Percentiles rank a stretch among this genome's conserved stretches.
Evolutionary conservation across 2,888 invertebrate species (phyloP).

Genomic region (Nemurella pictetii): DNA sequence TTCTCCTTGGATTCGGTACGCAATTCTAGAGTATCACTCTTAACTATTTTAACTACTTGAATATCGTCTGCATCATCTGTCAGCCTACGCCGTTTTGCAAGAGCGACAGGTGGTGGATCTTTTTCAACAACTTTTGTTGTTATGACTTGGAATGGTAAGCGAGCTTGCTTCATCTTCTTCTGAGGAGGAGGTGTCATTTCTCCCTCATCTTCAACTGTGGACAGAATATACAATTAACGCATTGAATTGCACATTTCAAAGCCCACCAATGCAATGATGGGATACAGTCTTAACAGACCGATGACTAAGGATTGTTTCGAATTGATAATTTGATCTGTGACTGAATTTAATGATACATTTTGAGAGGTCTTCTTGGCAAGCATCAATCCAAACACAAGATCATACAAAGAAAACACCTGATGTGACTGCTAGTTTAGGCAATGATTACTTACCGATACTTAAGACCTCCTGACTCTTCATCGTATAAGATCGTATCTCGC

Average conservation of each 20-base stretch:
- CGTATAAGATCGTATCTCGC: not conserved
- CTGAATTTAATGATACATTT: too few relatives aligned
- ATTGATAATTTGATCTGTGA: too few relatives aligned
- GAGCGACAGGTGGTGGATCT: slow-evolving; percentile 44
- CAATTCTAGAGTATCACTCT: slow-evolving; percentile 13
- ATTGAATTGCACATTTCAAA: too few relatives aligned
- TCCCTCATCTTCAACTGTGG: not conserved
- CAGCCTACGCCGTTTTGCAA: slow-evolving; percentile 54
- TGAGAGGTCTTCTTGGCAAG: too few relatives aligned
- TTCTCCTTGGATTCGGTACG: slow-evolving; percentile 52
- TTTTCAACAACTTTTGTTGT: slow-evolving; percentile 51
- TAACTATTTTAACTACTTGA: slow-evolving; percentile 52
- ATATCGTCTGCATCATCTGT: slow-evolving; percentile 52
- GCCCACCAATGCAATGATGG: too few relatives aligned
- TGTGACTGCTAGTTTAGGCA: not conserved
- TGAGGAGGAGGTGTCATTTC: slow-evolving; percentile 22
- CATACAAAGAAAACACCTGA: not conserved
- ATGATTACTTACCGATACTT: not conserved
- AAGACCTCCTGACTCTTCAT: not conserved
- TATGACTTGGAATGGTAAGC: slow-evolving; percentile 62
- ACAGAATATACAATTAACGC: not conserved
- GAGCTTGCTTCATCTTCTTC: slow-evolving; percentile 49
- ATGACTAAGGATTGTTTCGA: too few relatives aligned
- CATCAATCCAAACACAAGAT: too few relatives aligned
- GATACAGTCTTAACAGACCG: too few relatives aligned